These are phyloP conservation scores for Cygnus buccinator DNA, from an alignment of 2,113 vertebrate genomes.

Conservation along the genomic window DNA sequence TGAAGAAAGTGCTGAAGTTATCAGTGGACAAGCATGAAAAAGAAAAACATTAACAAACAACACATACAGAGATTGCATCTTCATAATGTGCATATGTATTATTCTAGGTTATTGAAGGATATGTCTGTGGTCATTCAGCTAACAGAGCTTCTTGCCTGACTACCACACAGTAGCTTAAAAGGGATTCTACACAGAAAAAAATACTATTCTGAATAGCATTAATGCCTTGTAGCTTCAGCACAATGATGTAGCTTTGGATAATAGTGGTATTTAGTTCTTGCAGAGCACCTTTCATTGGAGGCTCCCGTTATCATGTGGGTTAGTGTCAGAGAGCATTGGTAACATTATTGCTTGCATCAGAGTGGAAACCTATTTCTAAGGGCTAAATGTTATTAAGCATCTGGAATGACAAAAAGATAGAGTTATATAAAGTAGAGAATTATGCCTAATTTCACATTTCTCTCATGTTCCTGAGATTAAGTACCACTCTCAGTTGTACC, in stretches of 20 bases:
- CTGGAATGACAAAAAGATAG: neutral
- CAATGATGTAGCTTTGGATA: neutral
- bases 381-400: neutral
- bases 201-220: neutral
- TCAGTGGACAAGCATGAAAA: neutral
- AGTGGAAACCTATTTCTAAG: neutral
- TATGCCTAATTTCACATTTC: neutral
- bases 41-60: neutral
- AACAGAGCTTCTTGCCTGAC: neutral
- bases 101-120: neutral
- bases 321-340: neutral
- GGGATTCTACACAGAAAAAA: neutral
- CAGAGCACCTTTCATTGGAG: neutral
- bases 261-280: neutral
- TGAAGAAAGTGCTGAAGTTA: neutral
- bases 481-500: neutral
- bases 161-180: neutral
- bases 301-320: rapidly evolving
- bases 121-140: neutral
- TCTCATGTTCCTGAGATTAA: neutral
- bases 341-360: neutral
- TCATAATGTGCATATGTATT: neutral
- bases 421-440: neutral
- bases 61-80: neutral
- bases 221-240: neutral